These are phyloP conservation scores for Barnardius zonarius DNA, from an alignment of 2,113 vertebrate genomes.

Conservation along the genomic window DNA sequence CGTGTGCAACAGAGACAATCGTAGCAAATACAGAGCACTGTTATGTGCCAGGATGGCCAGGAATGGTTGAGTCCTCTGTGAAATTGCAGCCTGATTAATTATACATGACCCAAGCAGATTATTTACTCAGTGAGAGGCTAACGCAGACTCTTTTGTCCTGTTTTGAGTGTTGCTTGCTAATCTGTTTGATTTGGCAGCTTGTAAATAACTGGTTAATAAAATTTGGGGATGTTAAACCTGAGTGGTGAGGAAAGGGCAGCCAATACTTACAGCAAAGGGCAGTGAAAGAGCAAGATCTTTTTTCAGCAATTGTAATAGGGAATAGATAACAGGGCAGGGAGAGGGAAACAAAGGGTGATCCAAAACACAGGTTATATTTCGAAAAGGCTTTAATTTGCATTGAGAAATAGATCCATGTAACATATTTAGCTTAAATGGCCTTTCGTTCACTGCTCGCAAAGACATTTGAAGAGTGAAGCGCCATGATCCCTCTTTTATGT, in stretches of 20 bases:
- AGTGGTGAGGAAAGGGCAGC: slow-evolving; percentile 11
- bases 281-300: neutral
- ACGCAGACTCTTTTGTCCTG: slow-evolving; percentile 36
- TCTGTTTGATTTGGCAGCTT: slow-evolving; percentile 54
- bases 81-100: slow-evolving; percentile 67
- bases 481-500: neutral
- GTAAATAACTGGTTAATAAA: slow-evolving; percentile 66
- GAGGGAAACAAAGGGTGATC: neutral
- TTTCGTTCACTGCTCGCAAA: neutral
- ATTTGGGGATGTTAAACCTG: slow-evolving; percentile 52
- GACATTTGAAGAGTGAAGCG: neutral
- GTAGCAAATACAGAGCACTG: neutral
- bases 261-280: neutral
- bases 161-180: slow-evolving; percentile 39
- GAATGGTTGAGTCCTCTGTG: neutral
- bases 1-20: neutral
- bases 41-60: neutral
- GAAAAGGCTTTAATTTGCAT: neutral
- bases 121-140: slow-evolving; percentile 62
- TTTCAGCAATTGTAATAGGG: neutral
- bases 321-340: neutral
- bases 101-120: slow-evolving; percentile 45
- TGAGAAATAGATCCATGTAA: neutral
- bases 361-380: neutral
- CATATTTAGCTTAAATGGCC: neutral